A percentile compares a stretch with the other conserved stretches of the same genome.
Conservation (phyloP, 2,797 vertebrate genomes). For the Sebastes minor region DNA sequence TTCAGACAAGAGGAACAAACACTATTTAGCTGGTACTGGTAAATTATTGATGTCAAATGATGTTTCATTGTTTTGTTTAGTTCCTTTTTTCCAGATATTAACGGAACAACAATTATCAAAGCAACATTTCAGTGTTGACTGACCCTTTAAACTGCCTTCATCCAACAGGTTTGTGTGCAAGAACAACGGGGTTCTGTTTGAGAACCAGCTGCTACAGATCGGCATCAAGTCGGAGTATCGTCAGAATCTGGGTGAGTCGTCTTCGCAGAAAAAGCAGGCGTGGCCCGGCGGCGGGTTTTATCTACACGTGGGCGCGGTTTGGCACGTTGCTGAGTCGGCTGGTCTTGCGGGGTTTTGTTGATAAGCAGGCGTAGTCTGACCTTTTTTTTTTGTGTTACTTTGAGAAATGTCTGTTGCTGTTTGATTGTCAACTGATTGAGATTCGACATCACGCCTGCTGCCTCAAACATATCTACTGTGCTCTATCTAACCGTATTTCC, state of each 20-base stretch:
- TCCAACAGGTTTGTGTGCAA: constrained; percentile 91
- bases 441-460: not conserved
- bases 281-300: not conserved
- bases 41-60: not conserved
- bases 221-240: constrained; percentile 95
- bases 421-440: not conserved
- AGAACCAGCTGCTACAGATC: constrained; percentile 94
- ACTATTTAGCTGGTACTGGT: no score
- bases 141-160: not conserved
- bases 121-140: not conserved
- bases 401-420: not conserved
- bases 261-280: not conserved
- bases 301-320: no score
- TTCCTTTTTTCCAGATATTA: not conserved
- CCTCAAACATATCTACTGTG: not conserved
- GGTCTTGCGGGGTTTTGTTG: no score
- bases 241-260: constrained; percentile 89
- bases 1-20: not conserved
- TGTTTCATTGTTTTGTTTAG: not conserved
- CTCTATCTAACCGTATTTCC: not conserved
- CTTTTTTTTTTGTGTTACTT: no score
- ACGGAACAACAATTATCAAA: not conserved
- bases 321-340: no score
- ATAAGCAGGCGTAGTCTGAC: no score
- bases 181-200: constrained; percentile 94